Conservation (phyloP, 2,113 vertebrate species). For the Atractosteus spatula region DNA sequence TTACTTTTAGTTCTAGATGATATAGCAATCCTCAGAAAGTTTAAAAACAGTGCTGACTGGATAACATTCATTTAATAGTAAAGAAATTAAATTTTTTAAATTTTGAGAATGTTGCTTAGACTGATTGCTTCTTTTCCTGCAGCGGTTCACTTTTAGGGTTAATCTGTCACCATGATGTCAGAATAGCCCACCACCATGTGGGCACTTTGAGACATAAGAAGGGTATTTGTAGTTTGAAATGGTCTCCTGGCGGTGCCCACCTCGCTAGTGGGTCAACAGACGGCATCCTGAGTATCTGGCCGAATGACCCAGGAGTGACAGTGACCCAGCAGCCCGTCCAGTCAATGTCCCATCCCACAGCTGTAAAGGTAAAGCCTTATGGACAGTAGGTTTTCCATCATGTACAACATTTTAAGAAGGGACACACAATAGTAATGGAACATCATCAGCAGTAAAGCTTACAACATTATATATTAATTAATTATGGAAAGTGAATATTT, state of each 20-base stretch:
- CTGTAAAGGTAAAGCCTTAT: constrained; percentile 63
- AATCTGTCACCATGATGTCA: constrained; percentile 64
- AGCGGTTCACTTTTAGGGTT: constrained; percentile 67
- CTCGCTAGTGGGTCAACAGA: constrained; percentile 67
- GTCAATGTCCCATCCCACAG: constrained; percentile 56
- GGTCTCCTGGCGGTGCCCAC: constrained; percentile 54
- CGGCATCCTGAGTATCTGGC: constrained; percentile 65
- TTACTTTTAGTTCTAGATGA: no score
- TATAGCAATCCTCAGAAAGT: no score
- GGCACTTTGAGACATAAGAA: constrained; percentile 49
- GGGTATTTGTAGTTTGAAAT: constrained; percentile 69
- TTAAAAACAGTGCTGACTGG: no score
- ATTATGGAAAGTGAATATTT: no score
- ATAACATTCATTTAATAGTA: no score
- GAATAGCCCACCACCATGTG: constrained; percentile 40
- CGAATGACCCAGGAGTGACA: constrained; percentile 37
- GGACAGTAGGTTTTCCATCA: not conserved
- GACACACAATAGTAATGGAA: no score
- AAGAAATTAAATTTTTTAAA: no score
- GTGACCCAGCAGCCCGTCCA: constrained; percentile 40
- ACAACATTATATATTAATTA: no score
- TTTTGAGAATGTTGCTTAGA: no score
- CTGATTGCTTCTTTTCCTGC: constrained; percentile 4
- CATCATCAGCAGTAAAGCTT: no score
- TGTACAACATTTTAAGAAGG: no score